These are phyloP conservation scores for Tubiluchus corallicola DNA, from an alignment of 2,888 invertebrate genomes.

Conservation along the genomic window DNA sequence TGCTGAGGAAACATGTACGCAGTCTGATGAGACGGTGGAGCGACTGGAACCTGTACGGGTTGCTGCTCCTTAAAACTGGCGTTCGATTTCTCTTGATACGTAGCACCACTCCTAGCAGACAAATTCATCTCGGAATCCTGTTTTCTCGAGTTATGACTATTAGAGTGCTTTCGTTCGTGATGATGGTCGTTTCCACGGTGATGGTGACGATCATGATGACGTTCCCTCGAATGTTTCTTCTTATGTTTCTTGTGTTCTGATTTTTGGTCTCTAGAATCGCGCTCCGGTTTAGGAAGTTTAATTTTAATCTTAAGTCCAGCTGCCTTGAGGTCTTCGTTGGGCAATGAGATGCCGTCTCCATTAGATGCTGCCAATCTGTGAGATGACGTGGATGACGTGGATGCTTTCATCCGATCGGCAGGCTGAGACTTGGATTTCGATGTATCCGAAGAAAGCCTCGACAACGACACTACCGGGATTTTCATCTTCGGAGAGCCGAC, in stretches of 20 bases:
- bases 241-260: neutral
- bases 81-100: too few species aligned
- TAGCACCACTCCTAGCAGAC: too few species aligned
- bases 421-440: neutral
- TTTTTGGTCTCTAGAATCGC: neutral
- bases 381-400: too few species aligned
- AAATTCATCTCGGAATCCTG: too few species aligned
- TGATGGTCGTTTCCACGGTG: too few species aligned
- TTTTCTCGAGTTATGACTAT: too few species aligned
- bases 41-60: too few species aligned
- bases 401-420: neutral
- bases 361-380: neutral
- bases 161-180: too few species aligned
- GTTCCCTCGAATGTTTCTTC: neutral
- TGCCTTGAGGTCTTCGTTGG: neutral
- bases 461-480: neutral
- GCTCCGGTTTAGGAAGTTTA: neutral
- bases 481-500: neutral
- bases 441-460: neutral
- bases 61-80: too few species aligned
- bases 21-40: too few species aligned
- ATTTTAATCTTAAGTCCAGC: neutral
- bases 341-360: too few species aligned
- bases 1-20: too few species aligned
- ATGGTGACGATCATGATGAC: neutral